These are phyloP conservation scores for Heliocidaris tuberculata DNA, from an alignment of 35 echinoderm and acorn worm genomes.

Conservation along the genomic window DNA sequence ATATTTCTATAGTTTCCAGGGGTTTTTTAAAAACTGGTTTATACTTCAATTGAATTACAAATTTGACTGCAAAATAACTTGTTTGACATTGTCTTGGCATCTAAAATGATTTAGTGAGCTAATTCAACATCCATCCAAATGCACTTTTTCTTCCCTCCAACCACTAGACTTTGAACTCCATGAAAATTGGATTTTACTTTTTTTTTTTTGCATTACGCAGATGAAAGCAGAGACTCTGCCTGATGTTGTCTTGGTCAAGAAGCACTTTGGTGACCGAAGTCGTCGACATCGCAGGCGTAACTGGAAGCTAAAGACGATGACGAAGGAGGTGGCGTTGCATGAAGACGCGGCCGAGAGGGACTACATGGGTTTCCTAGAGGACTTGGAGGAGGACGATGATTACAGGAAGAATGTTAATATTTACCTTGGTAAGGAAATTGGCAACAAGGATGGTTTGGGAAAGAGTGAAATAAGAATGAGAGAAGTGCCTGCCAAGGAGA, in stretches of 20 bases:
- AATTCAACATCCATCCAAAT: background rate
- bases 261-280: conserved; percentile 77
- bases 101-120: too few species aligned
- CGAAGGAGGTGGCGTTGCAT: conserved; percentile 68
- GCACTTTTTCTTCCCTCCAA: background rate
- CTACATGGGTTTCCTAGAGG: conserved; percentile 90
- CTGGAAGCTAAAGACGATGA: conserved; percentile 89
- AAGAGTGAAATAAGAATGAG: too few species aligned
- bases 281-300: conserved; percentile 74
- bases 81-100: too few species aligned
- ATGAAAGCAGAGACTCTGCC: conserved; percentile 72
- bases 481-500: background rate
- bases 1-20: too few species aligned
- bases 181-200: too few species aligned
- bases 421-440: conserved; percentile 68
- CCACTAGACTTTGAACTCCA: background rate
- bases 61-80: too few species aligned
- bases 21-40: too few species aligned
- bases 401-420: conserved; percentile 95
- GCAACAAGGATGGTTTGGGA: background rate
- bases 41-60: too few species aligned
- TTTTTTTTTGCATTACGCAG: conserved; percentile 16
- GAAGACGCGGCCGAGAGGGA: conserved; percentile 73
- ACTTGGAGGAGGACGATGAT: conserved; percentile 88
- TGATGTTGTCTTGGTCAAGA: conserved; percentile 83